These are phyloP conservation scores for Heteractis magnifica DNA, from an alignment of 92 coral and sea anemone species.

Conservation along the genomic window DNA sequence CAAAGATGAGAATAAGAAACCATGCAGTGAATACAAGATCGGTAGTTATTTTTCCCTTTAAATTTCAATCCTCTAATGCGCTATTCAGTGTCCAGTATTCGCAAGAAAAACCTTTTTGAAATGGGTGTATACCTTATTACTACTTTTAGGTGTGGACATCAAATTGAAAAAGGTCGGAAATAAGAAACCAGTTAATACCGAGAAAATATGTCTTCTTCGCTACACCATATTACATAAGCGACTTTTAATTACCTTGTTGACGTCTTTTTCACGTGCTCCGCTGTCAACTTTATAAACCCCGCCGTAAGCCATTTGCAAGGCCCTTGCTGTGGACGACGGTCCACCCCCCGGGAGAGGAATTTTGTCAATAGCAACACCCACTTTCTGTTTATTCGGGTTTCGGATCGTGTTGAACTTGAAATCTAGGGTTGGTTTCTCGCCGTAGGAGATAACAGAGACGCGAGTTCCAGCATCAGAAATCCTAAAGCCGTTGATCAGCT, in stretches of 20 bases:
- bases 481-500: constrained; percentile 46
- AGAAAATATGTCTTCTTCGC: no score
- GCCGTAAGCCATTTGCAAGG: constrained; percentile 18
- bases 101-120: no score
- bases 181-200: no score
- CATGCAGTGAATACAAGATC: no score
- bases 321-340: constrained; percentile 20
- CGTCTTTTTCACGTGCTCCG: constrained; percentile 21
- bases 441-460: constrained; percentile 50
- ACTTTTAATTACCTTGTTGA: constrained; percentile 22
- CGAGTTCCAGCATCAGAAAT: constrained; percentile 43
- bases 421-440: constrained; percentile 28
- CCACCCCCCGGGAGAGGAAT: constrained; percentile 23
- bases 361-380: constrained; percentile 16
- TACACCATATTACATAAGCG: no score
- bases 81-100: no score
- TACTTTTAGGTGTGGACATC: no score
- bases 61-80: no score
- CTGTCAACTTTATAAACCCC: constrained; percentile 26
- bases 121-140: no score
- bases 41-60: no score
- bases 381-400: neutral
- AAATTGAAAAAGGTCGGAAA: no score
- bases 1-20: no score
- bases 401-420: constrained; percentile 52